These are phyloP conservation scores for Pristionchus fissidentatus DNA, from an alignment of 2,888 invertebrate genomes.

Conservation along the genomic window DNA sequence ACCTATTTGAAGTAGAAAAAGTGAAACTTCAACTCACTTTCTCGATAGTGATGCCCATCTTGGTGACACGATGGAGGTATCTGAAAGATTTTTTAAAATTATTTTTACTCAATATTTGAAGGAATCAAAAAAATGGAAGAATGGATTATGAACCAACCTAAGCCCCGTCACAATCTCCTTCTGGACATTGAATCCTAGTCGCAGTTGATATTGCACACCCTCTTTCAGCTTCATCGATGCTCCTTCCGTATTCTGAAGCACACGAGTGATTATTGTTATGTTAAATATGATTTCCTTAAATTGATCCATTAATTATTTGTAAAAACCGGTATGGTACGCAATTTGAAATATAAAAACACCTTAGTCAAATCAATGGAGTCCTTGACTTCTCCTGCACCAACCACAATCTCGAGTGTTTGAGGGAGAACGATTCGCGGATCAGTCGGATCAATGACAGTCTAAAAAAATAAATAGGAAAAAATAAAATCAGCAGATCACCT, in stretches of 20 bases:
- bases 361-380: slow-evolving; percentile 22
- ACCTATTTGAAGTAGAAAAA: too few species aligned
- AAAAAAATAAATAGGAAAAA: not conserved
- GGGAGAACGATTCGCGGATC: slow-evolving; percentile 37
- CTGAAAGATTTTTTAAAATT: slow-evolving; percentile 50
- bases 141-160: slow-evolving; percentile 78
- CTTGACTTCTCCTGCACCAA: slow-evolving; percentile 30
- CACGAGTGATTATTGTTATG: too few species aligned
- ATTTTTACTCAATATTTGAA: slow-evolving; percentile 26
- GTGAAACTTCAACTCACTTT: too few species aligned
- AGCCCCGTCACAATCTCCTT: slow-evolving; percentile 98
- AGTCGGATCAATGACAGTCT: slow-evolving; percentile 30
- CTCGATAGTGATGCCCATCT: slow-evolving; percentile 84
- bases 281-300: not conserved
- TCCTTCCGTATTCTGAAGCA: slow-evolving; percentile 50
- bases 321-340: too few species aligned
- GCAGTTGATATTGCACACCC: slow-evolving; percentile 92
- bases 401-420: slow-evolving; percentile 2
- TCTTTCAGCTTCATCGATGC: slow-evolving; percentile 88
- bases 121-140: not conserved
- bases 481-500: not conserved
- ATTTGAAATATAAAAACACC: not conserved
- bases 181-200: slow-evolving; percentile 96
- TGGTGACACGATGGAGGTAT: slow-evolving; percentile 61
- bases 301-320: not conserved